Conservation (phyloP, 2,888 invertebrate genomes). For the Allacma fusca region DNA sequence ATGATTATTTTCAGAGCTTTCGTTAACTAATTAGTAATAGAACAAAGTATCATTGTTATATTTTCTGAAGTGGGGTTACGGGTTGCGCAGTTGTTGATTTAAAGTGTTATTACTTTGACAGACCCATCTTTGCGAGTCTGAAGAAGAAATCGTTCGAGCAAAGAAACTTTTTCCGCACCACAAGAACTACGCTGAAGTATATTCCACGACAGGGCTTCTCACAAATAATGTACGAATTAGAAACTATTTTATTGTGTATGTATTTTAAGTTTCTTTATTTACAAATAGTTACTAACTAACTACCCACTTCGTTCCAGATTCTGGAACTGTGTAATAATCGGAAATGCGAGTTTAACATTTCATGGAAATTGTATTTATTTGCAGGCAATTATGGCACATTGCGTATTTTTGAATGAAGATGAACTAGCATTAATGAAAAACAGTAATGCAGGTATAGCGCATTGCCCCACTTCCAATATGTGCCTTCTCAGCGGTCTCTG, state of each 20-base stretch:
- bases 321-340: no score
- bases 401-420: constrained; percentile 75
- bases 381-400: constrained; percentile 84
- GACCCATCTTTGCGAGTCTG: constrained; percentile 87
- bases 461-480: constrained; percentile 88
- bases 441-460: constrained; percentile 76
- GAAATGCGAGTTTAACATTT: no score
- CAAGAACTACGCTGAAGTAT: constrained; percentile 78
- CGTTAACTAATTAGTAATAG: no score
- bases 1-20: no score
- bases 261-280: no score
- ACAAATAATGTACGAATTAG: constrained; percentile 79
- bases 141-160: constrained; percentile 75
- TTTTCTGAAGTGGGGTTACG: not conserved
- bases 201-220: constrained; percentile 77
- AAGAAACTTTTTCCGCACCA: constrained; percentile 69
- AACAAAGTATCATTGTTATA: no score
- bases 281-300: no score
- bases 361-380: no score
- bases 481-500: constrained; percentile 82
- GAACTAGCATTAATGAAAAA: constrained; percentile 73
- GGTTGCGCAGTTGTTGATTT: not conserved
- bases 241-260: no score
- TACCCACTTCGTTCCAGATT: no score
- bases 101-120: constrained; percentile 63